phyloP scores from a whole-genome alignment of 1,140 invertebrate species.

The Hormaphis cornu region DNA sequence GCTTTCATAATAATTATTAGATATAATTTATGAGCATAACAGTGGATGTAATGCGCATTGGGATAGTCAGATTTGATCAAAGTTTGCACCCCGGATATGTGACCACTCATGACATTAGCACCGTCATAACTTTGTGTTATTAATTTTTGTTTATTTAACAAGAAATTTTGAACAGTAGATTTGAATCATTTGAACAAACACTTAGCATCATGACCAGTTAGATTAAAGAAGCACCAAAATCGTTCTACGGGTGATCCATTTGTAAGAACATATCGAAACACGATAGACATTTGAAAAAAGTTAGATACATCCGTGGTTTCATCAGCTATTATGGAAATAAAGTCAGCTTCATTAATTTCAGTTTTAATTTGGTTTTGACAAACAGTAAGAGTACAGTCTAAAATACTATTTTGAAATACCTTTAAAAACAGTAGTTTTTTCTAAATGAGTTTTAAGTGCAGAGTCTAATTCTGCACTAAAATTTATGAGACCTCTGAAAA shows the following conservation, averaged over 20 bases:
- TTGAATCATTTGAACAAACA: constrained; percentile 40
- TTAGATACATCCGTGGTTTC: neutral
- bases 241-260: neutral
- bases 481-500: constrained; percentile 34
- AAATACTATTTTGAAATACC: neutral
- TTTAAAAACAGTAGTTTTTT: constrained; percentile 28
- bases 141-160: constrained; percentile 33
- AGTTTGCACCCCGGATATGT: neutral
- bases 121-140: constrained; percentile 32
- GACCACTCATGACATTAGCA: constrained; percentile 25
- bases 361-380: neutral
- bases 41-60: neutral
- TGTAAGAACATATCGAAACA: neutral
- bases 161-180: constrained; percentile 36
- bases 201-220: constrained; percentile 35
- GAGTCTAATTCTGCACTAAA: constrained; percentile 36
- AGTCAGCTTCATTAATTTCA: neutral
- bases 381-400: neutral
- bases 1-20: neutral
- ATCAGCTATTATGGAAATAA: neutral
- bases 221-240: neutral
- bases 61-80: neutral
- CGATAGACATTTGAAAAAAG: neutral
- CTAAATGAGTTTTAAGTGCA: constrained; percentile 38
- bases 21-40: neutral